Evolutionary conservation across 2,113 vertebrate genomes (phyloP).

Genomic region (Vombatus ursinus): DNA sequence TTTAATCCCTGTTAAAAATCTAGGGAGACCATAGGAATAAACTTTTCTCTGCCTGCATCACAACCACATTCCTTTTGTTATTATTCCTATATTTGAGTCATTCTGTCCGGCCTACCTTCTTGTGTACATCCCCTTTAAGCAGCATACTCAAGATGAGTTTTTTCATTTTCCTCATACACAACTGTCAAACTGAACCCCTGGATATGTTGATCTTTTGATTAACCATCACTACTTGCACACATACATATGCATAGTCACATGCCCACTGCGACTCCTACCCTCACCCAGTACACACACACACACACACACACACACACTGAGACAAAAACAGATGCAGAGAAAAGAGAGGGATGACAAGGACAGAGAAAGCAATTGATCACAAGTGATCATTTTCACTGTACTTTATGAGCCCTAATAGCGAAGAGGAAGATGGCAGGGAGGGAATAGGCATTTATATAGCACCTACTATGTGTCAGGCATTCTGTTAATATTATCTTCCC

Average conservation of each 20-base stretch:
- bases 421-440: too few relatives aligned
- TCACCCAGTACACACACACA: neutral
- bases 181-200: neutral
- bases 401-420: neutral
- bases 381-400: neutral
- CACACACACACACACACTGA: neutral
- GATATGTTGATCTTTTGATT: neutral
- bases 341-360: too few relatives aligned
- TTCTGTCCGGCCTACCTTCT: neutral
- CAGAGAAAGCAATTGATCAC: neutral
- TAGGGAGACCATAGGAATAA: neutral
- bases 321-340: neutral
- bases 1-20: neutral
- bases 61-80: constrained; percentile 1
- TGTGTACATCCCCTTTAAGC: neutral
- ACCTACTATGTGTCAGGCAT: neutral
- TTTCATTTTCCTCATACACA: neutral
- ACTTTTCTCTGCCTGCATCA: neutral
- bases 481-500: neutral
- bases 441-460: neutral
- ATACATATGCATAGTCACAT: neutral
- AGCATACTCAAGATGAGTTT: neutral
- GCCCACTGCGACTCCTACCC: too few relatives aligned
- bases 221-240: neutral
- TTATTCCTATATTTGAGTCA: neutral